Percentiles rank a stretch among this genome's conserved stretches.
These are phyloP conservation scores for Chloropsis hardwickii DNA, from an alignment of 2,113 vertebrate species.

Conservation along the genomic window DNA sequence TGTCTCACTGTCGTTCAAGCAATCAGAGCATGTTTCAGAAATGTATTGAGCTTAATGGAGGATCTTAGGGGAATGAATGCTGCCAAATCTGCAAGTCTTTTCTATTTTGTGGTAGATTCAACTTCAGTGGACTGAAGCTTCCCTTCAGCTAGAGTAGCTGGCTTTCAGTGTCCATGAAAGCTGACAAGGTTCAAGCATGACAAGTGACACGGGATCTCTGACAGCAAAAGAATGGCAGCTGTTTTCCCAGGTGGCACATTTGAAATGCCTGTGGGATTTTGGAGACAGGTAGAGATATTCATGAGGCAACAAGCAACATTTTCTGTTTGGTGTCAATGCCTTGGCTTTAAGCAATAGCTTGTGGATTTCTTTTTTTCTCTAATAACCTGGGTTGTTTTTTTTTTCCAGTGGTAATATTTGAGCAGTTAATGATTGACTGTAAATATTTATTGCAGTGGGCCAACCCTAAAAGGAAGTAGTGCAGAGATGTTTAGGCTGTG, in stretches of 20 bases:
- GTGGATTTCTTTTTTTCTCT: neutral
- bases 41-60: neutral
- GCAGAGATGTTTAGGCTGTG: neutral
- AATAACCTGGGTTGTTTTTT: neutral
- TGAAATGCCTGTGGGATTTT: neutral
- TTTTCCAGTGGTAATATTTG: neutral
- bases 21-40: neutral
- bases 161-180: neutral
- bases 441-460: neutral
- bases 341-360: neutral
- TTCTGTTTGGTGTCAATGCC: neutral
- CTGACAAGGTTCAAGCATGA: neutral
- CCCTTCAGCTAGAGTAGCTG: neutral
- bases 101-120: neutral
- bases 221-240: neutral
- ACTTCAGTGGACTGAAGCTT: neutral
- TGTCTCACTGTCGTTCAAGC: neutral
- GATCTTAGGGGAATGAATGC: neutral
- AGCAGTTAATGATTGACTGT: neutral
- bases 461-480: neutral
- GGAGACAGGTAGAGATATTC: neutral
- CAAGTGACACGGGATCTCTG: neutral
- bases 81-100: neutral
- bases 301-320: neutral
- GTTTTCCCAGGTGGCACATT: neutral